Base-by-base conservation (phyloP, 2,888 invertebrate genomes). In the Priocnemis perturbator region DNA sequence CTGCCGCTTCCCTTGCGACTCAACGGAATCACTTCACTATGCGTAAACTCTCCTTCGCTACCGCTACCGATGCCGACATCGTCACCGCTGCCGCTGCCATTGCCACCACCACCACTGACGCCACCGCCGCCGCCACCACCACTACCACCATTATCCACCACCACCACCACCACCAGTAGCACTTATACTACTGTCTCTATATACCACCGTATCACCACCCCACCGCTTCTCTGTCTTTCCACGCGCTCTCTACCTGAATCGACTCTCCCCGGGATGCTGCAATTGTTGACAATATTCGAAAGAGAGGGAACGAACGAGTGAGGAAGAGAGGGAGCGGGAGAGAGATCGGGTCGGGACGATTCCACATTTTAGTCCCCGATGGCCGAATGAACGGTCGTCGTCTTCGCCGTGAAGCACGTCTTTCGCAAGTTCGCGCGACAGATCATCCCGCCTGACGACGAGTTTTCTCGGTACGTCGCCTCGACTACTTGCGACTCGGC, bases 231-330 rank as follows among this genome's bases (percentile, higher is more conserved):
- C 77, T 72, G 73, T 76, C 78, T 76, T 71, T 74, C 76, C 73
- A 57, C 70, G 78, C 37, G 37, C 37, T 7, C 78, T n/a, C n/a
- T 82, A 81, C 82, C 83, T 79, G 81, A 81, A 84, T 83, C 81
- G 79, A 80, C 83, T 75, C 79, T 81, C 76, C 79, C 81, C 80
- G 64, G 82, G 83, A 82, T 82, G 84, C 83, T 86, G 88, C 83
- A 87, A 87, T 86, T 87, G 87, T 87, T 86, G 85, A 85, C 84
- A 86, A 82, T 82, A 78, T 77, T 74, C 73, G 72, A 77, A 77
- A 81, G 72, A 71, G 78, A 62, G 73, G 84, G 83, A 86, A 81
- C 81, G 79, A 76, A 74, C 72, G 72, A 75, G 77, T 79, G 72
- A 72, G 79, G 14, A 14, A 62, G 74, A 72, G 69, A 76, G 78